Base-by-base conservation (phyloP, 1,140 invertebrate genomes). In the Hyposmocoma kahamanoa region DNA sequence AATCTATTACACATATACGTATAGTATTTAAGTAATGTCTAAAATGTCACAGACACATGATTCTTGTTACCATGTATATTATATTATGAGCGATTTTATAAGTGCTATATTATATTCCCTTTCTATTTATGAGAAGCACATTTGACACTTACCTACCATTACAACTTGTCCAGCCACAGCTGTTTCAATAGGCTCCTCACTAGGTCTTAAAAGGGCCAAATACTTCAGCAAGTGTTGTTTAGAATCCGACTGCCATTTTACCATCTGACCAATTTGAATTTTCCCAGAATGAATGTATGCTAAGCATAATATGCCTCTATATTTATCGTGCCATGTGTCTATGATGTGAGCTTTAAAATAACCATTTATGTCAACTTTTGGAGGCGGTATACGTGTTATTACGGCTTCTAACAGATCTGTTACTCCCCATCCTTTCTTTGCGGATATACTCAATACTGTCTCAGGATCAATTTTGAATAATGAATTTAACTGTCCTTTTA, bases 271-370 rank as follows among this genome's bases (percentile, higher is more conserved):
- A 17, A 92, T 67, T 46, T 89, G 87, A 4, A 97, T 60, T 4
- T 65, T 78, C 2, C 96, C 96, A 72, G 96, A 92, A 36, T 93
- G 86, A 8, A 97, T 85, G 68, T 92, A 94, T 28, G 98, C 88
- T 41, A 97, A 87, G 53, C 92, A 90, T 52, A 98, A 87, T 0
- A 93, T 92, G 5, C 98, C 98, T 78, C 91, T 91, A 74, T 94
- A 97, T 55, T 91, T 91, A 72, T 98, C 94, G 86, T 92, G 98
- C 94, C 96, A 98, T 36, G 95, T 97, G 77, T 99, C 98, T 87
- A 98, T 98, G 34, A 98, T 84, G 15, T 98, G 81, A 0, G 93
- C 95, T 73, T 91, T 91, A 32, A 98, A 91, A 17, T 92, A 88
- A 18, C 87, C 87, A 6, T 90, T 65, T 50, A 87, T 73, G 45